Evolutionary conservation across 2,797 vertebrate species (phyloP), one percentile per base, ranked within the genome.

Genomic region (Catostomus latipinnis): DNA sequence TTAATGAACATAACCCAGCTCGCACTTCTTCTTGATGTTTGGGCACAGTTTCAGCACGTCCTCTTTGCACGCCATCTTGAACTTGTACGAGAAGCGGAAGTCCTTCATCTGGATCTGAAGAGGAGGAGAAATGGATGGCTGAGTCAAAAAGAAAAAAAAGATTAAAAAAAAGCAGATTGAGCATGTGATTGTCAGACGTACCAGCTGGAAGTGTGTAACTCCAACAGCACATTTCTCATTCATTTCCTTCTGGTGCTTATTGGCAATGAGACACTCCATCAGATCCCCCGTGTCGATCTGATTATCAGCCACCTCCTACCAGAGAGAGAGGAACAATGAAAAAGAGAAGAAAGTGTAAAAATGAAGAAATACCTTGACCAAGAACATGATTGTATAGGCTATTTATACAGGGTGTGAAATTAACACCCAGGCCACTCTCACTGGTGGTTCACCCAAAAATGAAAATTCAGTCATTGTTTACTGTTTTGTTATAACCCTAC

Each of bases 211-310:
- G 87, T 97, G 97, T 0, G 96, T 98, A 86, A 98, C 97, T 53
- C 97, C 97, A 0, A 99, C 95, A 0, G 92, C 88, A 65, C 97
- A 98, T 86, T 98, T 99, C 84, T 97, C 97, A 45, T 97, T 99
- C 97, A 98, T 98, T 88, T 98, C 97, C 88, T 97, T 98, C 92
- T 99, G 96, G 88, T 99, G 96, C 81, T 99, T 99, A 92, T 98
- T 99, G 92, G 96, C 95, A 74, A 97, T 95, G 76, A 99, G 91
- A 84, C 97, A 99, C 84, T 98, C 97, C 97, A 99, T 98, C 86
- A 99, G 92, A 80, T 99, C 97, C 2, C 96, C 97, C 0, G 96
- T 97, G 88, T 98, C 97, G 11, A 98, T 96, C 90, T 98, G 97
- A 86, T 97, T 98, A 90, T 99, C 97, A 76, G 97, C 96, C 7